phyloP scores from a whole-genome alignment of 1,140 invertebrate species.

The Drosophila jambulina region DNA sequence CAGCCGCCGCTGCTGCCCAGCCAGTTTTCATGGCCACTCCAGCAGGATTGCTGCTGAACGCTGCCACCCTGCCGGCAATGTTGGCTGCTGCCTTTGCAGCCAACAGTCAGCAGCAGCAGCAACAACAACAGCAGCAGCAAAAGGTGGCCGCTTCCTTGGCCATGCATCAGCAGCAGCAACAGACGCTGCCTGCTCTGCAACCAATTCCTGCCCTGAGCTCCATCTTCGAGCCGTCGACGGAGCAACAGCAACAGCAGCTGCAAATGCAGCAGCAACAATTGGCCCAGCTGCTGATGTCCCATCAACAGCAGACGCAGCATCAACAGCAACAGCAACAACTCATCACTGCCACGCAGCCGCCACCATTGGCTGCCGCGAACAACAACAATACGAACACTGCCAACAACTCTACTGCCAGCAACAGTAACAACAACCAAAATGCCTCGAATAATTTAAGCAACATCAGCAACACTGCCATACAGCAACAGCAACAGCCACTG shows the following conservation, averaged over 20 bases:
- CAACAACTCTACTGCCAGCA: constrained; percentile 51
- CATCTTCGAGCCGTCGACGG: constrained; percentile 67
- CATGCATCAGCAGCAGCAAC: constrained; percentile 59
- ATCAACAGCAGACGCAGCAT: constrained; percentile 56
- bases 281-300: constrained; percentile 56
- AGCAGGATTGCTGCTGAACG: constrained; percentile 73
- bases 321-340: constrained; percentile 74
- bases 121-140: constrained; percentile 24
- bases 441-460: constrained; percentile 58
- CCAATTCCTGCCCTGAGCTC: constrained; percentile 80
- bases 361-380: constrained; percentile 49
- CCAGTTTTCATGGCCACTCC: constrained; percentile 83
- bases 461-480: constrained; percentile 56
- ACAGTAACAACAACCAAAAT: constrained; percentile 41
- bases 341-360: constrained; percentile 63
- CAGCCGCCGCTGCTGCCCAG: constrained; percentile 67
- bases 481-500: constrained; percentile 29
- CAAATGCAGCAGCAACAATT: constrained; percentile 72
- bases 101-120: constrained; percentile 71
- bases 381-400: constrained; percentile 39
- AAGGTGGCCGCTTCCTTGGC: constrained; percentile 59
- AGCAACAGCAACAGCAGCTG: constrained; percentile 54
- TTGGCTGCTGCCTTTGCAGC: constrained; percentile 72
- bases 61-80: constrained; percentile 78
- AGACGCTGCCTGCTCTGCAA: constrained; percentile 71